These are phyloP conservation scores for Anguilla anguilla DNA, from an alignment of 2,797 vertebrate genomes.

Conservation along the genomic window DNA sequence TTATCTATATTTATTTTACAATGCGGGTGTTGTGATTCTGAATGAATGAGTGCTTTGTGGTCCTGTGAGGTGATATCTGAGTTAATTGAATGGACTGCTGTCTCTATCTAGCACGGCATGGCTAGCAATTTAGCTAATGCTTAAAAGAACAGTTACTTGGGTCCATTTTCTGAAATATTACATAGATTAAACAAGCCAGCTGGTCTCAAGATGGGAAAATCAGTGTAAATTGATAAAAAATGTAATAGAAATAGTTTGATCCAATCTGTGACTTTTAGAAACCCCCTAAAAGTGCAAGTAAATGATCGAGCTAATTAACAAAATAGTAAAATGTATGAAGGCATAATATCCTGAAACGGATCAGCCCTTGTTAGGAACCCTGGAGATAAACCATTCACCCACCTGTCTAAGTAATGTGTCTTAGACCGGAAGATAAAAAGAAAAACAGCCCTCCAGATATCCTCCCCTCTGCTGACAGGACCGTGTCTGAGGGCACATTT, in stretches of 20 bases:
- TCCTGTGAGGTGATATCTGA: background rate
- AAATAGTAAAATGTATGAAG: background rate
- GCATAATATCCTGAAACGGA: background rate
- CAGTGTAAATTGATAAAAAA: background rate
- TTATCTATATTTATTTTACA: background rate
- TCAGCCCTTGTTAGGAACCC: background rate
- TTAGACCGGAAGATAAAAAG: background rate
- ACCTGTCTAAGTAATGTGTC: background rate
- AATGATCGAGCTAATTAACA: no score
- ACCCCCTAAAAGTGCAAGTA: no score
- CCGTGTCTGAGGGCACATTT: background rate
- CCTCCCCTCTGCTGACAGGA: background rate
- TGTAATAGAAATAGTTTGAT: background rate
- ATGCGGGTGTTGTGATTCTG: background rate
- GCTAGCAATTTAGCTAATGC: background rate
- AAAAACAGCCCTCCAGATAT: background rate
- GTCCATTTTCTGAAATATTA: background rate
- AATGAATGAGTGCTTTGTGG: background rate
- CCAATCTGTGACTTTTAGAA: background rate
- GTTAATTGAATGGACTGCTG: background rate
- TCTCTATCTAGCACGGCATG: background rate
- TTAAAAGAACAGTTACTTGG: background rate
- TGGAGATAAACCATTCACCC: background rate
- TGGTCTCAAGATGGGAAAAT: background rate
- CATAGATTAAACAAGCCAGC: background rate